Conservation (phyloP, 2,797 vertebrate species). For the Luscinia luscinia region DNA sequence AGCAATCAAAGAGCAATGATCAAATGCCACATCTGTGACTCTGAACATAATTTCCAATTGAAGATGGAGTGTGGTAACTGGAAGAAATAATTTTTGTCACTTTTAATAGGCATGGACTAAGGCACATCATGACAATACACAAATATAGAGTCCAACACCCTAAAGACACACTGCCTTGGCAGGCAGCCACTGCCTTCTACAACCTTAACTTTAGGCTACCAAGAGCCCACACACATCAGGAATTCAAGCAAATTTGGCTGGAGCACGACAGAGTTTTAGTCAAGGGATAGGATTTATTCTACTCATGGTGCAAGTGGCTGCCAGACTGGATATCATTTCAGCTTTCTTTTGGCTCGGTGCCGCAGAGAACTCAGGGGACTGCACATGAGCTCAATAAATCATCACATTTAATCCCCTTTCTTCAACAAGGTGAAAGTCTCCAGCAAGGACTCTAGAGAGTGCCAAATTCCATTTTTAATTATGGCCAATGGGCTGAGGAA, state of each 20-base stretch:
- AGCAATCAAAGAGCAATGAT: neutral
- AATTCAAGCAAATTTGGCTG: neutral
- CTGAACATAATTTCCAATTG: neutral
- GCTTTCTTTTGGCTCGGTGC: neutral
- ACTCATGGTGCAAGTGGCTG: neutral
- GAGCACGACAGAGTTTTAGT: neutral
- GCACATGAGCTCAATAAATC: neutral
- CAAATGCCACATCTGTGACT: neutral
- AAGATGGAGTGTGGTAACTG: neutral
- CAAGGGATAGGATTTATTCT: neutral
- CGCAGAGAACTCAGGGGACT: neutral
- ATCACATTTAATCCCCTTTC: neutral
- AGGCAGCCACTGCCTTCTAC: neutral
- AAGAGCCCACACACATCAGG: neutral
- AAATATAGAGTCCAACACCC: neutral
- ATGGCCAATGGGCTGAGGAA: neutral
- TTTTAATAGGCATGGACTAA: neutral
- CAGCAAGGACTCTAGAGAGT: neutral
- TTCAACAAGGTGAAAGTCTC: slow-evolving; percentile 28
- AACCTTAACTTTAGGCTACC: neutral
- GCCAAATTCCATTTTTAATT: slow-evolving; percentile 39
- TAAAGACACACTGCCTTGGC: neutral
- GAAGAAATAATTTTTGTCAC: neutral
- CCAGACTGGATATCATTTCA: neutral
- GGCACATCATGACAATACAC: neutral